A percentile compares a stretch with the other conserved stretches of the same genome.
These are phyloP conservation scores for Mesochorus sp. DNA, from an alignment of 2,888 invertebrate species.

Conservation along the genomic window DNA sequence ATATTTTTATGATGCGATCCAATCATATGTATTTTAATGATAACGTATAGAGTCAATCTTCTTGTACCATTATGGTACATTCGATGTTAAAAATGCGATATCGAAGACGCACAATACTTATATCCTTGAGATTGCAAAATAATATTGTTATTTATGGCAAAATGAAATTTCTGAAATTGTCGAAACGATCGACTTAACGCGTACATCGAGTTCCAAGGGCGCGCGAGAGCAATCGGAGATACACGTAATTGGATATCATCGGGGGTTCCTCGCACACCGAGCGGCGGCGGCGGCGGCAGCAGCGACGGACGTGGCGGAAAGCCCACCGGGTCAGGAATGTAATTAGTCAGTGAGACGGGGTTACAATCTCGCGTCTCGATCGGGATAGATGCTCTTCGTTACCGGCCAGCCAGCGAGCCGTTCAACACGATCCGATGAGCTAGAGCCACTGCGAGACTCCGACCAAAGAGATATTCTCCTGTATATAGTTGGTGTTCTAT, in stretches of 20 bases:
- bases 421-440: conserved; percentile 52
- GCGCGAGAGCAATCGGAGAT: conserved; percentile 67
- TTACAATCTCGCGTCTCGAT: conserved; percentile 74
- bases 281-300: conserved; percentile 22
- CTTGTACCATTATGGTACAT: too few relatives aligned
- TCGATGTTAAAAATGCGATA: not conserved
- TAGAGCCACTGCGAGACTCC: conserved; percentile 34
- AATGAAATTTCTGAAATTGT: conserved; percentile 6
- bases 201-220: conserved; percentile 31
- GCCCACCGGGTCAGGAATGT: conserved; percentile 77
- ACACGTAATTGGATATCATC: conserved; percentile 64
- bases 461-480: not conserved
- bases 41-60: too few relatives aligned
- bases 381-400: conserved; percentile 70
- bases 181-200: conserved; percentile 44
- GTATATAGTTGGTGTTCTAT: conserved; percentile 9
- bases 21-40: too few relatives aligned
- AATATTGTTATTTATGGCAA: too few relatives aligned
- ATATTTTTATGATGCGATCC: too few relatives aligned
- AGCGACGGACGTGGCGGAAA: conserved; percentile 13
- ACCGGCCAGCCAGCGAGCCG: conserved; percentile 53
- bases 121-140: too few relatives aligned
- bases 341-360: conserved; percentile 77
- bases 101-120: not conserved
- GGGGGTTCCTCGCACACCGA: conserved; percentile 56